phyloP scores from a whole-genome alignment of 2,888 invertebrate species.

The Monopis laevigella region DNA sequence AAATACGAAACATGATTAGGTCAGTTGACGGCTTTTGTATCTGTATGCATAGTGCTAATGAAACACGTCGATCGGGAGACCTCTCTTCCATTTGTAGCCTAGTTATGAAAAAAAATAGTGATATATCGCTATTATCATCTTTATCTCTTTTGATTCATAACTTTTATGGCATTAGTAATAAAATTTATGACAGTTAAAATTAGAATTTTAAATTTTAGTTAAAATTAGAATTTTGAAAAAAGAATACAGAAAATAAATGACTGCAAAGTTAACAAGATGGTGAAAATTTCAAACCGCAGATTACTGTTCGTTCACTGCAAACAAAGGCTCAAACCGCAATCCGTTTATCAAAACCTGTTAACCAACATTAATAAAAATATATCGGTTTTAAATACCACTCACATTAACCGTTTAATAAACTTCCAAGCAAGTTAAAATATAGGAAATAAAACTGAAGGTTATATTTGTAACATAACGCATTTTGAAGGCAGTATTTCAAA shows the following conservation, averaged over 20 bases:
- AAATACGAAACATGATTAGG: too few relatives aligned
- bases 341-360: background rate
- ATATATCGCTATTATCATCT: too few relatives aligned
- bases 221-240: too few relatives aligned
- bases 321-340: constrained; percentile 6
- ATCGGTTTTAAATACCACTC: background rate
- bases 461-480: background rate
- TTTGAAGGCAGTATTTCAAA: background rate
- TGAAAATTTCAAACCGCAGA: constrained; percentile 9
- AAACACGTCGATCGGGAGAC: too few relatives aligned
- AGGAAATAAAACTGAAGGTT: background rate
- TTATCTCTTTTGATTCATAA: too few relatives aligned
- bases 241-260: constrained; percentile 8
- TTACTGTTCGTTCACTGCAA: constrained; percentile 5
- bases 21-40: too few relatives aligned
- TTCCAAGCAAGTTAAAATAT: background rate
- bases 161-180: background rate
- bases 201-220: background rate
- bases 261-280: constrained; percentile 4
- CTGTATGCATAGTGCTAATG: too few relatives aligned
- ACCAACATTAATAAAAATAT: background rate
- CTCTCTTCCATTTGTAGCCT: too few relatives aligned
- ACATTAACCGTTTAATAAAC: background rate
- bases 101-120: too few relatives aligned
- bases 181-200: background rate